Evolutionary conservation across 2,888 invertebrate genomes (phyloP), one percentile per base, ranked within the genome.

Genomic region (Apodemia duryi): DNA sequence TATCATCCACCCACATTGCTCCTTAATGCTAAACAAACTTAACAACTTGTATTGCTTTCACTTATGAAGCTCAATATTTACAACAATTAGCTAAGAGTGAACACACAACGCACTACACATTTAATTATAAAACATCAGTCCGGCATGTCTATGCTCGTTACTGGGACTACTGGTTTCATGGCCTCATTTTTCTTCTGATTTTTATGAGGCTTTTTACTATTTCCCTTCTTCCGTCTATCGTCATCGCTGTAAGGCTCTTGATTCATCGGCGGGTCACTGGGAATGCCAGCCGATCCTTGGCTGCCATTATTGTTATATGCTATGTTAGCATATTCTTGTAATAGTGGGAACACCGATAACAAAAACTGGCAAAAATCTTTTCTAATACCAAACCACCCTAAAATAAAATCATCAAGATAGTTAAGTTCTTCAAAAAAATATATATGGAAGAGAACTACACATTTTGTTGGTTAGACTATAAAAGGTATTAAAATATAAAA

Each of bases 341-440:
- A 93, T 70, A 98, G 93, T 0, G 99, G 99, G 88, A 98, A 98
- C 13, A 97, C 95, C 65, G 97, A 97, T 46, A 99, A 92, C n/a
- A 99, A 93, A 86, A 98, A 99, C 77, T 97, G 97, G 83, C 98
- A 99, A 84, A 99, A 98, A 82, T 98, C 99, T 92, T 98, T 98
- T 63, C 99, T 94, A 75, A 99, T 97, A 64, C 99, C 99, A 87
- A 99, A 99, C 99, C 99, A 99, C 98, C 98, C 98, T 98, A 87
- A 66, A 93, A 93, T 76, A 73, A 68, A 54, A 41, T 41, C 4
- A 13, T 13, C 11, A 13, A 46, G 13, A 46, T 46, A 43, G 9
- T 35, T 43, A 46, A 43, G 11, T 43, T 43, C 11, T 43, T 43
- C 4, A 43, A 38, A 21, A 21, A 21, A 38, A 38, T 1, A 38